phyloP scores from a whole-genome alignment of 2,797 vertebrate genomes.

The Sciurus vulgaris region DNA sequence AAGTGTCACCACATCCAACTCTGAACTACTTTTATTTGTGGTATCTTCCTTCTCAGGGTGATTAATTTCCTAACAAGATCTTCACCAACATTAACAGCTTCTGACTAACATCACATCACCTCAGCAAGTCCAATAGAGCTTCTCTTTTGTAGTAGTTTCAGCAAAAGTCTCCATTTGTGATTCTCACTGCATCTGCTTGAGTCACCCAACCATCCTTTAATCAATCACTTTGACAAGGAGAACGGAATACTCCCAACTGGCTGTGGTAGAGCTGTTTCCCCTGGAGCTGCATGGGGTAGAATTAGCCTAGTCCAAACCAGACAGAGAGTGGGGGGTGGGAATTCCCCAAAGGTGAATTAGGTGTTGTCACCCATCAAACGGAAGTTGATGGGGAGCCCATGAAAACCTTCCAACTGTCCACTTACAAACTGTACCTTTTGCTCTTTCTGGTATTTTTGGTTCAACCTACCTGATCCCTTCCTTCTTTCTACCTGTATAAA shows the following conservation, averaged over 20 bases:
- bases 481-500: neutral
- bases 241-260: neutral
- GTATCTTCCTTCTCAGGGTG: constrained; percentile 26
- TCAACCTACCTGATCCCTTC: neutral
- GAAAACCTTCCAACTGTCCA: neutral
- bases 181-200: neutral
- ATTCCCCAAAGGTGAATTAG: neutral
- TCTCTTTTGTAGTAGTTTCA: neutral
- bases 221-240: neutral
- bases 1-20: neutral
- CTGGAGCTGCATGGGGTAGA: neutral
- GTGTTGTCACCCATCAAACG: neutral
- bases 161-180: neutral
- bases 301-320: neutral
- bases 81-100: neutral
- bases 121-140: neutral
- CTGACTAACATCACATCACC: neutral
- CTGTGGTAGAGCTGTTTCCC: neutral
- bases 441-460: neutral
- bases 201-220: neutral
- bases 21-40: neutral
- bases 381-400: neutral
- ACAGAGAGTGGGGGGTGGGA: neutral
- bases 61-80: constrained; percentile 33
- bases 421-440: neutral